Evolutionary conservation across 1,140 invertebrate genomes (phyloP).

Genomic region (Neodiprion virginianus): DNA sequence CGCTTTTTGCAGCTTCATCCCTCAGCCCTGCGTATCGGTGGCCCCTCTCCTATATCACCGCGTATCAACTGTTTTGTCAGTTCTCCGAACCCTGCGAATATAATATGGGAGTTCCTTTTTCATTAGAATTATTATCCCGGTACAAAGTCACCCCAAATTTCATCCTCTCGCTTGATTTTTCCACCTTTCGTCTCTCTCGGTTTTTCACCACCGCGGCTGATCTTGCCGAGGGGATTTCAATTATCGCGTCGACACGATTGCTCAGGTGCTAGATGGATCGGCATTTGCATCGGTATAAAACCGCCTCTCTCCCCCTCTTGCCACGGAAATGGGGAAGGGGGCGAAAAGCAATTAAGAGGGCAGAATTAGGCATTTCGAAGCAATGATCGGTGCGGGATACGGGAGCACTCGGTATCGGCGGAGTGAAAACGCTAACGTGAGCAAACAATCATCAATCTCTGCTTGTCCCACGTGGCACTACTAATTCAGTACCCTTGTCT

Average conservation of each 20-base stretch:
- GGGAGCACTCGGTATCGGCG: background rate
- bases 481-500: slow-evolving; percentile 7
- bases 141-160: background rate
- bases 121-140: slow-evolving; percentile 53
- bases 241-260: no score
- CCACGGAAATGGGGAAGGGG: no score
- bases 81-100: slow-evolving; percentile 42
- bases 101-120: slow-evolving; percentile 57
- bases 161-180: background rate
- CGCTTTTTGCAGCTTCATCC: slow-evolving; percentile 38
- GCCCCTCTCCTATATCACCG: slow-evolving; percentile 48
- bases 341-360: background rate
- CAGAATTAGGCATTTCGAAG: background rate
- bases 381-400: background rate
- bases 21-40: slow-evolving; percentile 46
- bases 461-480: slow-evolving; percentile 4
- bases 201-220: no score
- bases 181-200: no score
- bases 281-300: no score
- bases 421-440: slow-evolving; percentile 5
- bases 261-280: no score
- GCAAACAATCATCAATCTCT: slow-evolving; percentile 2
- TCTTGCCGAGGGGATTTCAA: no score
- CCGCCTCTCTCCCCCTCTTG: no score
- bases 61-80: slow-evolving; percentile 62